These are phyloP conservation scores for Porites lobata DNA, from an alignment of 92 coral and sea anemone genomes.

Conservation along the genomic window DNA sequence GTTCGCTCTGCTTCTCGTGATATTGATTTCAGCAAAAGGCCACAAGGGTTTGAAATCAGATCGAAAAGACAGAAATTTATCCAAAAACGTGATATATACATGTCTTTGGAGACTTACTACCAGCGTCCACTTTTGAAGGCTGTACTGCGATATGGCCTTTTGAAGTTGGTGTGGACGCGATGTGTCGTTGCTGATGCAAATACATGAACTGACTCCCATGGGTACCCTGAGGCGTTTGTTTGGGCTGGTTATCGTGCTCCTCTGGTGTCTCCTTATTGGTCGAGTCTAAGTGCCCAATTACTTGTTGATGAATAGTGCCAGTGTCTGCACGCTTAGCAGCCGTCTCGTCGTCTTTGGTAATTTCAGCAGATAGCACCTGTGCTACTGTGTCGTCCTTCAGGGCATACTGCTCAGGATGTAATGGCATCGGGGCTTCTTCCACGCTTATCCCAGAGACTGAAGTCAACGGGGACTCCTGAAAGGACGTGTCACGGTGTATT, in stretches of 20 bases:
- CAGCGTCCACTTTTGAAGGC: slow-evolving; percentile 54
- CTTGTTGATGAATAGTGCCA: not conserved
- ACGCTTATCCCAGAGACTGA: not conserved
- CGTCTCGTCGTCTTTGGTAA: not conserved
- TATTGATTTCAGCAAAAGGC: too few relatives aligned
- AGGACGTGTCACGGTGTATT: slow-evolving; percentile 15
- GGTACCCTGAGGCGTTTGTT: slow-evolving; percentile 48
- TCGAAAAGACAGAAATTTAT: too few relatives aligned
- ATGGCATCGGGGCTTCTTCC: not conserved
- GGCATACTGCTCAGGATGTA: not conserved
- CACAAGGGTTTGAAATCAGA: too few relatives aligned
- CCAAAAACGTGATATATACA: not conserved
- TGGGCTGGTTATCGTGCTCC: not conserved
- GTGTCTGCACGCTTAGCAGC: not conserved
- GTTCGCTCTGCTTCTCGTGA: too few relatives aligned
- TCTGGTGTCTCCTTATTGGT: not conserved
- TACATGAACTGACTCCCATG: slow-evolving; percentile 73
- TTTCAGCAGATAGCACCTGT: not conserved
- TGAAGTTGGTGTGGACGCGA: slow-evolving; percentile 44
- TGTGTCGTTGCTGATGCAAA: slow-evolving; percentile 81
- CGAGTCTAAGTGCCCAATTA: not conserved
- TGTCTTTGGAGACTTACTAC: slow-evolving; percentile 72
- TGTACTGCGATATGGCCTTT: slow-evolving; percentile 34
- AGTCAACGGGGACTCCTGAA: slow-evolving; percentile 25
- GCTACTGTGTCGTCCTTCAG: not conserved